Percentiles rank a stretch among this genome's conserved stretches.
Conservation (phyloP, 53 echinoderm and acorn worm genomes). For the Apostichopus leukothele region DNA sequence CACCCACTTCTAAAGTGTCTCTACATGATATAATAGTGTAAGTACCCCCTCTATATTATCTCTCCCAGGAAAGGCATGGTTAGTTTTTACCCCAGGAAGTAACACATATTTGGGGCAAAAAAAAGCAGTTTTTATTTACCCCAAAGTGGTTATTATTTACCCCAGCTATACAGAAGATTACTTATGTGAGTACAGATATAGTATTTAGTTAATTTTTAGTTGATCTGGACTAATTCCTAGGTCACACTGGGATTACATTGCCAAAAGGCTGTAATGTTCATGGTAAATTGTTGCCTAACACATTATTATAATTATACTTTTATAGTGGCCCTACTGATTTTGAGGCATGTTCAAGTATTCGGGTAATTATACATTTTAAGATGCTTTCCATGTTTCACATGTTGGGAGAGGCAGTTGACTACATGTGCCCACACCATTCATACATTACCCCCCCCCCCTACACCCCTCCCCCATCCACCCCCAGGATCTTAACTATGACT, state of each 20-base stretch:
- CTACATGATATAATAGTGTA: conserved; percentile 28
- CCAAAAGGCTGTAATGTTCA: not conserved
- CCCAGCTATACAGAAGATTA: conserved; percentile 32
- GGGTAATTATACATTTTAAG: too few relatives aligned
- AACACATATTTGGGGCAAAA: conserved; percentile 26
- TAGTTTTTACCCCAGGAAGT: conserved; percentile 27
- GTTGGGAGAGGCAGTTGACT: too few relatives aligned
- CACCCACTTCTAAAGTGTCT: conserved; percentile 26
- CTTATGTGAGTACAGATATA: conserved; percentile 11
- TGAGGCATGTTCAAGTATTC: too few relatives aligned
- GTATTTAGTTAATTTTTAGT: conserved; percentile 6
- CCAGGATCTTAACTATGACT: too few relatives aligned
- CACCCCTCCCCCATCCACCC: too few relatives aligned
- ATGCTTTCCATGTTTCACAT: too few relatives aligned
- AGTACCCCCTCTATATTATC: conserved; percentile 23
- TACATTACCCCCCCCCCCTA: too few relatives aligned
- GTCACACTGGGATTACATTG: conserved; percentile 8
- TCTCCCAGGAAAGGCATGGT: conserved; percentile 20
- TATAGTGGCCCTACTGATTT: not conserved
- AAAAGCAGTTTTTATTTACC: conserved; percentile 18
- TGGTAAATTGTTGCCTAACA: not conserved
- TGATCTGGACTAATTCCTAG: not conserved
- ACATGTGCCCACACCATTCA: too few relatives aligned
- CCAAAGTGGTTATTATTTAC: conserved; percentile 18
- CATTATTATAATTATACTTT: not conserved